Conservation (phyloP, 2,888 invertebrate genomes). For the Pachydiplax longipennis region DNA sequence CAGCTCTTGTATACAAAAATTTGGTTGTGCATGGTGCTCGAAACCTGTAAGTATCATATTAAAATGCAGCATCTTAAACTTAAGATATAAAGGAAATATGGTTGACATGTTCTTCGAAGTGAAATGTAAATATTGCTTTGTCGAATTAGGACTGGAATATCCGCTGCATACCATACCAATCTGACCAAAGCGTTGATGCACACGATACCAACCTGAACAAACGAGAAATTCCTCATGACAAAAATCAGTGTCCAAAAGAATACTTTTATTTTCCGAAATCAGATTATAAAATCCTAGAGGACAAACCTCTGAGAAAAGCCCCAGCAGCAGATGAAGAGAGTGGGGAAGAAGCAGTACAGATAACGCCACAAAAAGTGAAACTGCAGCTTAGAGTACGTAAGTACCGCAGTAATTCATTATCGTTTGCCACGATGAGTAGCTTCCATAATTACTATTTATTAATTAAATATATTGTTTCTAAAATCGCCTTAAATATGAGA, state of each 20-base stretch:
- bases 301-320: constrained; percentile 45
- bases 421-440: background rate
- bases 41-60: constrained; percentile 54
- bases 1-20: constrained; percentile 60
- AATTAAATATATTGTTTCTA: no score
- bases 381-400: constrained; percentile 63
- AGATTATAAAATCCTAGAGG: constrained; percentile 46
- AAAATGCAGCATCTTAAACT: background rate
- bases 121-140: background rate
- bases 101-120: background rate
- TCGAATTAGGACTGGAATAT: background rate
- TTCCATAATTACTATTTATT: no score
- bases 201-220: no score
- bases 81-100: background rate
- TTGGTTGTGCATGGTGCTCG: constrained; percentile 63
- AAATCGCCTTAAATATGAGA: no score
- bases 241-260: background rate
- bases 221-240: background rate
- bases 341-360: constrained; percentile 59
- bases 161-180: background rate
- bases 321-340: constrained; percentile 51
- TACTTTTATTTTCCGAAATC: background rate
- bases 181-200: background rate
- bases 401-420: background rate
- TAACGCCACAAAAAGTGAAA: constrained; percentile 65